Base-by-base conservation (phyloP, 2,113 vertebrate species). In the Datnioides undecimradiatus region DNA sequence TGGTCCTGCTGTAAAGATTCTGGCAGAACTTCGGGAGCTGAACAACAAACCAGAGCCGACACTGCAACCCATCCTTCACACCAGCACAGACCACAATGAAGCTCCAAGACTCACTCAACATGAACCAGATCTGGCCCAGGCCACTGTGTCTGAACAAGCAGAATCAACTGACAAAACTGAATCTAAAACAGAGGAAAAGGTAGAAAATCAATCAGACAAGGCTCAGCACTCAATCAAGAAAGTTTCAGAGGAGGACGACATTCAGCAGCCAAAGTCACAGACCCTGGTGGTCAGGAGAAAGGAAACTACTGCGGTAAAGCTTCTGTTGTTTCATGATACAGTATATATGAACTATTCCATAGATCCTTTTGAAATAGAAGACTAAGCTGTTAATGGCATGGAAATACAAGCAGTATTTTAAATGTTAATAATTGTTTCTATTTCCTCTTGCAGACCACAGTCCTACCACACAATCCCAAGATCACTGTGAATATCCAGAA, bases 1-100 rank as follows among this genome's bases (percentile, higher is more conserved):
- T 41, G 95, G 93, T 17, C 92, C 93, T 66, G 93, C 94, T 70
- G 60, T 92, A 41, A 87, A 68, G 76, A 94, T 96, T 88, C 85
- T 88, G 8, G 2, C 49, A 69, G 51, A 65, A 7, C 60, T 95
- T 10, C 66, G 88, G 46, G 1, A 80, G 16, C 17, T 91, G 19
- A 81, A 77, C 14, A 70, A 67, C 0, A 59, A 75, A 58, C 52
- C 45, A 8, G 80, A 87, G 31, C 78, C 74, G 0, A 27, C 3
- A 16, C 74, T 89, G 34, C 27, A 76, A 14, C 25, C 40, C 2
- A 34, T 25, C 5, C 6, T 12, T 19, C 49, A 13, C 8, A 33
- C 45, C 36, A 64, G 3, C 46, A 19, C 51, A 33, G 74, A 68
- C 17, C 71, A 8, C 5, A 21, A 0, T 27, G 46, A 76, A 12